phyloP scores from a whole-genome alignment of 2,888 invertebrate genomes.

The Amphipoea oculea region DNA sequence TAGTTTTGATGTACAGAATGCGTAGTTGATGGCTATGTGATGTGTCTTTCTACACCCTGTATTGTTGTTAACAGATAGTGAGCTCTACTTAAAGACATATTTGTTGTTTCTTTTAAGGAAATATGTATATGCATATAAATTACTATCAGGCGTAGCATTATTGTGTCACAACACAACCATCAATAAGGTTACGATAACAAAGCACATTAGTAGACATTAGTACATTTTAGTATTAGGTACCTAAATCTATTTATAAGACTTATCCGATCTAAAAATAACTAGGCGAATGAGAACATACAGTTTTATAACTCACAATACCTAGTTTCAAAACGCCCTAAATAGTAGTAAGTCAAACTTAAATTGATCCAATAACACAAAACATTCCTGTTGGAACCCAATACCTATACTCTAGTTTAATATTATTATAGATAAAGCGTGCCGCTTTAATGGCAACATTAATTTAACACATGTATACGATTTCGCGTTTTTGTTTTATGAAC shows the following conservation, averaged over 20 bases:
- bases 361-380: neutral
- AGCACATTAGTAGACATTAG: neutral
- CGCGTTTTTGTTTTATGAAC: no score
- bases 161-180: neutral
- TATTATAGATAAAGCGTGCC: neutral
- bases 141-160: neutral
- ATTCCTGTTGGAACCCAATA: neutral
- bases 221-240: neutral
- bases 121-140: neutral
- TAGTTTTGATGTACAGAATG: no score
- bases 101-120: neutral
- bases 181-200: constrained; percentile 9
- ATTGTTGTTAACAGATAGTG: neutral
- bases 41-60: no score
- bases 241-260: constrained; percentile 3
- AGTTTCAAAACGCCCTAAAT: neutral
- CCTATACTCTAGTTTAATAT: neutral
- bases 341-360: neutral
- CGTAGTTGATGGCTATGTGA: no score
- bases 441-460: no score
- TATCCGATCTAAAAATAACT: constrained; percentile 23
- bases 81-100: neutral
- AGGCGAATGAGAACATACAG: neutral
- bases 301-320: no score
- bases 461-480: no score